A percentile compares a stretch with the other conserved stretches of the same genome.
Evolutionary conservation across 2,888 invertebrate genomes (phyloP).

Genomic region (Philaethria dido): DNA sequence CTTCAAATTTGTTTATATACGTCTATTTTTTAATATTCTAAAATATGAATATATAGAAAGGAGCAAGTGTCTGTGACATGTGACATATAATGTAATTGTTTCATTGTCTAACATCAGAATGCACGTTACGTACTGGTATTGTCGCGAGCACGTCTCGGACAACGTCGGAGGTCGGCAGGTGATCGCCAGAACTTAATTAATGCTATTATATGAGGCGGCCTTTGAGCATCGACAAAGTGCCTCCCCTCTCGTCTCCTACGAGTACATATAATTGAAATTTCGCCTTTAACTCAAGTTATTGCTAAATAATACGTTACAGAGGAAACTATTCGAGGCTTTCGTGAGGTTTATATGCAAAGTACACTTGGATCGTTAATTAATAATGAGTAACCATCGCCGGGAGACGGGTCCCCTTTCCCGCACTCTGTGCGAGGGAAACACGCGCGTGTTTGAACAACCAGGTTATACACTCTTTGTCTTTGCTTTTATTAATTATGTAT

Average conservation of each 20-base stretch:
- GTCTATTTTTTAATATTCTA: too few relatives aligned
- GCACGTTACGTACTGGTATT: background rate
- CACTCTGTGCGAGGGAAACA: background rate
- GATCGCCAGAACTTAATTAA: slow-evolving; percentile 34
- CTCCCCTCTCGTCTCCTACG: slow-evolving; percentile 4
- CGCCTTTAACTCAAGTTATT: slow-evolving; percentile 24
- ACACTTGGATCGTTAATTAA: slow-evolving; percentile 13
- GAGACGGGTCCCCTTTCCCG: background rate
- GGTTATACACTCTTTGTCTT: slow-evolving; percentile 9
- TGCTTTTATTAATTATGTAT: slow-evolving; percentile 7
- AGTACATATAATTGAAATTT: slow-evolving; percentile 22
- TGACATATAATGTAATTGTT: too few relatives aligned
- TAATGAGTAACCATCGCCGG: background rate
- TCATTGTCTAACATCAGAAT: too few relatives aligned
- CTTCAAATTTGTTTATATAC: too few relatives aligned
- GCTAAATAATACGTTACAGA: slow-evolving; percentile 11
- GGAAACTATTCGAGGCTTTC: slow-evolving; percentile 20
- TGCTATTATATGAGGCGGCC: slow-evolving; percentile 29
- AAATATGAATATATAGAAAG: too few relatives aligned
- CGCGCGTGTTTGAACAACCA: background rate
- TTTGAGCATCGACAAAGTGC: slow-evolving; percentile 32
- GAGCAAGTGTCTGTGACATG: too few relatives aligned
- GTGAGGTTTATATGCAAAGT: background rate
- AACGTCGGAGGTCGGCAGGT: slow-evolving; percentile 7
- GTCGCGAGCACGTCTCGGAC: slow-evolving; percentile 8